phyloP scores from a whole-genome alignment of 2,888 invertebrate genomes.

The Dioctria linearis region DNA sequence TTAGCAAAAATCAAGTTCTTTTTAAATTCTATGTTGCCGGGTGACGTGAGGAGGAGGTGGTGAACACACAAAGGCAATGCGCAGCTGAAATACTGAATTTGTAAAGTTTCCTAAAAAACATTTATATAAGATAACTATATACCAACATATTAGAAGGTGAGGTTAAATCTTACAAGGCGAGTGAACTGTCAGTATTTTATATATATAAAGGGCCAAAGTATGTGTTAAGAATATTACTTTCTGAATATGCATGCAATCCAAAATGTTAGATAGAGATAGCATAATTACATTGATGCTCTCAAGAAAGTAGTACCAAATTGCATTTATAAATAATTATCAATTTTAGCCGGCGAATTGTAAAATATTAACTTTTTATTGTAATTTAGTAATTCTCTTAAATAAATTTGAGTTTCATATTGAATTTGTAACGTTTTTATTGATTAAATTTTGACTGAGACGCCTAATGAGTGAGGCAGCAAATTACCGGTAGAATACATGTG shows the following conservation, averaged over 20 bases:
- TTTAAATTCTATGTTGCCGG: neutral
- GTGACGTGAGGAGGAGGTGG: constrained; percentile 1
- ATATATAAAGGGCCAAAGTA: too few species aligned
- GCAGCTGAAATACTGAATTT: too few species aligned
- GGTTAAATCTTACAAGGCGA: too few species aligned
- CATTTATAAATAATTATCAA: neutral
- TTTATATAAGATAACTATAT: too few species aligned
- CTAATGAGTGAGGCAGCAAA: neutral
- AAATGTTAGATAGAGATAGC: neutral
- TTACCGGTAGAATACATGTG: neutral
- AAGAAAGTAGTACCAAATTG: constrained; percentile 29
- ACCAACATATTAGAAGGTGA: too few species aligned
- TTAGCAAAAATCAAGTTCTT: constrained; percentile 7
- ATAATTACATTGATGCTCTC: neutral
- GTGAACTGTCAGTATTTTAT: too few species aligned
- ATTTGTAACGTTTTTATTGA: neutral
- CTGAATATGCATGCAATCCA: too few species aligned
- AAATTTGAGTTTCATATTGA: constrained; percentile 21
- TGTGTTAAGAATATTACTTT: too few species aligned
- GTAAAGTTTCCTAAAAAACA: too few species aligned
- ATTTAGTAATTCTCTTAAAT: neutral
- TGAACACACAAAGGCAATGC: neutral
- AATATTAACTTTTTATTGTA: neutral
- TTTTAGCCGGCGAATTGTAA: constrained; percentile 9
- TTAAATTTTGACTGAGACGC: neutral